Percentiles rank a stretch among this genome's conserved stretches.
Conservation (phyloP, 2,113 vertebrate genomes). For the Campylomormyrus tamandua region DNA sequence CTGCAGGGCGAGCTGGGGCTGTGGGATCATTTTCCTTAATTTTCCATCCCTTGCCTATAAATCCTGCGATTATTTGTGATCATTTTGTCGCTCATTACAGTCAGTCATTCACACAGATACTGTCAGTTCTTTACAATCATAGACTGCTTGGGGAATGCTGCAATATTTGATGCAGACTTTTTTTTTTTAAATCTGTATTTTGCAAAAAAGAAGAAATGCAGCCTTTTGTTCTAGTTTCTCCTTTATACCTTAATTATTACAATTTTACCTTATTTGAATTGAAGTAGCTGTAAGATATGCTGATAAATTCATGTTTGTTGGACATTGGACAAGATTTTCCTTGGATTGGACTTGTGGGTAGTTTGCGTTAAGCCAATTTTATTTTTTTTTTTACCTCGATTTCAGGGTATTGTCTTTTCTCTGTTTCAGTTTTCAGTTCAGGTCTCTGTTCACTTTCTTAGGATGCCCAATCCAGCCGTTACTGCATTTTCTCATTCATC, state of each 20-base stretch:
- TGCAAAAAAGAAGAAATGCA: not conserved
- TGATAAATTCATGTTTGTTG: not conserved
- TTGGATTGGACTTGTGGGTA: conserved; percentile 2
- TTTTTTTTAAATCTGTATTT: not conserved
- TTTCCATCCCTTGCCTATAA: conserved; percentile 10
- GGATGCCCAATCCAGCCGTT: not conserved
- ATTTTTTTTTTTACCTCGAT: conserved; percentile 2
- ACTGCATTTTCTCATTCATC: not conserved
- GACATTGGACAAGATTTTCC: not conserved
- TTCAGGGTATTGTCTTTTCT: not conserved
- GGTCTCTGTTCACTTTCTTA: conserved; percentile 21
- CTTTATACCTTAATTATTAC: not conserved
- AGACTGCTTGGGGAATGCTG: not conserved
- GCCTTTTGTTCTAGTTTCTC: not conserved
- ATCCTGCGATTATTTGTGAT: conserved; percentile 1
- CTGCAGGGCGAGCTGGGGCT: not conserved
- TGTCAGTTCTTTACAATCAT: not conserved
- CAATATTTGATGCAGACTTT: conserved; percentile 6
- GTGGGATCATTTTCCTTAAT: not conserved
- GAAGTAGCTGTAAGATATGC: not conserved
- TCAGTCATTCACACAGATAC: not conserved
- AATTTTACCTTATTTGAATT: not conserved
- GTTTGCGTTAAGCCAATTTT: conserved; percentile 14
- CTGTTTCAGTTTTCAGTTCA: not conserved
- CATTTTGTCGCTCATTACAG: not conserved